These are phyloP conservation scores for Drosophila ambigua DNA, from an alignment of 1,140 invertebrate species.

Conservation along the genomic window DNA sequence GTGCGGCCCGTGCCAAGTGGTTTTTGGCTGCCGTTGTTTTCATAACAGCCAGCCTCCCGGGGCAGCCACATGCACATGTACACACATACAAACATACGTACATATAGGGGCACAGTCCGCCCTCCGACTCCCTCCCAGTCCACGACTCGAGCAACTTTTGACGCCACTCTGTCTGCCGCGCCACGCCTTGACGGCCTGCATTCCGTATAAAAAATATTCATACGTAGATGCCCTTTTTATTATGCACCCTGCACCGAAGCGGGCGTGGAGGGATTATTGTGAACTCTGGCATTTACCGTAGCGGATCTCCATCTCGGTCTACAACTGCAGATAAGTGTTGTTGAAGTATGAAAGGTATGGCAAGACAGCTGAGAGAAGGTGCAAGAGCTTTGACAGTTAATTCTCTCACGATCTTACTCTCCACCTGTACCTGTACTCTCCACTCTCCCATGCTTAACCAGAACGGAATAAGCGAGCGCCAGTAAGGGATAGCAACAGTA, in stretches of 20 bases:
- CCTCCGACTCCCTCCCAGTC: neutral
- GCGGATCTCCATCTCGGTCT: neutral
- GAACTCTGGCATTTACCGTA: slow-evolving; percentile 21
- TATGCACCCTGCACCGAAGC: slow-evolving; percentile 40
- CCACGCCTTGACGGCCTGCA: slow-evolving; percentile 75
- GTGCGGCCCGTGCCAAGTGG: slow-evolving; percentile 75
- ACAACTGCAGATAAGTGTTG: no score
- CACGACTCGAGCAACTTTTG: slow-evolving; percentile 57
- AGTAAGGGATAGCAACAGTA: no score
- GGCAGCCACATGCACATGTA: slow-evolving; percentile 18
- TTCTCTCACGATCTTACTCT: no score
- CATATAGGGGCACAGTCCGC: neutral
- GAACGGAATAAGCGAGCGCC: no score
- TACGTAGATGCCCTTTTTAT: slow-evolving; percentile 71
- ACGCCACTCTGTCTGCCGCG: slow-evolving; percentile 77
- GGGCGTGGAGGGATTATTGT: slow-evolving; percentile 33
- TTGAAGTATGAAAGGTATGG: no score
- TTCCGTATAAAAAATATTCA: slow-evolving; percentile 64
- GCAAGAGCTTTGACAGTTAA: no score
- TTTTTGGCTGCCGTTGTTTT: slow-evolving; percentile 80
- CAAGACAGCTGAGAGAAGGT: no score
- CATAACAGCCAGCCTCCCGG: slow-evolving; percentile 51
- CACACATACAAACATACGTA: neutral
- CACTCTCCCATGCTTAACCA: no score
- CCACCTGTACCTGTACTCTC: no score